These are phyloP conservation scores for Araneus ventricosus DNA, from an alignment of 1,140 invertebrate species.

Conservation along the genomic window DNA sequence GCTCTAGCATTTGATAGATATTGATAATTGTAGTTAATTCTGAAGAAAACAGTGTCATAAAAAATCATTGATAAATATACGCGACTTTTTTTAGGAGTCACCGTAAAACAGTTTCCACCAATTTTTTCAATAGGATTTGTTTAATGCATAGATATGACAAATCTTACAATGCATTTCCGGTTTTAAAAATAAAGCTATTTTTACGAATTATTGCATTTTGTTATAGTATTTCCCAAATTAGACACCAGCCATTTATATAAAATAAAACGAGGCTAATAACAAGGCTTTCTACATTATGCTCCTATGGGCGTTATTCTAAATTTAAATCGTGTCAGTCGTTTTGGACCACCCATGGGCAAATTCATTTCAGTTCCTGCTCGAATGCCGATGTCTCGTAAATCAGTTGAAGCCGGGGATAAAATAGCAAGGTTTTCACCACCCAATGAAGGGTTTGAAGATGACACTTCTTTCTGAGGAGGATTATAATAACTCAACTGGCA, in stretches of 20 bases:
- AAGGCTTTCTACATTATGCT: neutral
- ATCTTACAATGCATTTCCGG: too few species aligned
- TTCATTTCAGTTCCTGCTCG: constrained; percentile 2
- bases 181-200: too few species aligned
- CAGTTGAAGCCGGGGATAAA: neutral
- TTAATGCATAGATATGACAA: too few species aligned
- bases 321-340: neutral
- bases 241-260: neutral
- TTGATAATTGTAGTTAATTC: too few species aligned
- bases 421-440: neutral
- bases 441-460: neutral
- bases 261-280: neutral
- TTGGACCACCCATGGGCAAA: constrained; percentile 21
- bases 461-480: neutral
- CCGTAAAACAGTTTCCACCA: too few species aligned
- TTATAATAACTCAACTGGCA: neutral
- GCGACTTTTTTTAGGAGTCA: too few species aligned
- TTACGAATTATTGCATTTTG: too few species aligned
- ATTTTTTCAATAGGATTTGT: too few species aligned
- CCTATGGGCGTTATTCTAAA: neutral
- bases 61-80: too few species aligned
- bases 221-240: too few species aligned
- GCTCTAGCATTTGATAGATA: too few species aligned
- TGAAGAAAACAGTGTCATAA: too few species aligned
- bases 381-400: neutral